Evolutionary conservation across 1,140 invertebrate genomes (phyloP), one percentile per base, ranked within the genome.

Genomic region (Heliconius nattereri): DNA sequence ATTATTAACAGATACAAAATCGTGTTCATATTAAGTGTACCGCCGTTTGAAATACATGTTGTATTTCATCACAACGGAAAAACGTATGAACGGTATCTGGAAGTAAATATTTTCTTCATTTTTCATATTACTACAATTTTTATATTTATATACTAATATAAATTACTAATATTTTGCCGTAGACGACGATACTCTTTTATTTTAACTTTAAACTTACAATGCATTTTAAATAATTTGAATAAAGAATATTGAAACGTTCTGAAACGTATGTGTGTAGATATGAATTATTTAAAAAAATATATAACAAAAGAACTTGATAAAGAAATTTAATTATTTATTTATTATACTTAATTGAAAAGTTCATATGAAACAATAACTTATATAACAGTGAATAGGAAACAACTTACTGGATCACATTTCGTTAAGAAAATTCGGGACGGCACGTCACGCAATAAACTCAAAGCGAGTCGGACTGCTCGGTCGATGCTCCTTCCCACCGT

Each of bases 401-500:
- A 81, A 83, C 81, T 85, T 74, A 85, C 84, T 52, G 40, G 72
- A 81, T 86, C 79, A 86, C 85, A 87, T 87, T 80, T 80, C 79
- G 73, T 66, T 81, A 32, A 79, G 73, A 77, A 83, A 74, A 78
- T 83, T 84, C 80, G 78, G 74, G 80, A 84, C 79, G 57, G 83
- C 85, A 90, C 90, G 88, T 88, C 86, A 83, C 82, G 79, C 84
- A 77, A 76, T 85, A 84, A 84, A 79, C 85, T 81, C 78, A 76
- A 72, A 77, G 82, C 80, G 74, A 73, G 77, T 83, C 49, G 73
- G 71, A 91, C 88, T 90, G 88, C 73, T 81, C 84, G 89, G 90
- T 90, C 89, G 84, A 84, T 86, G 89, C 90, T 86, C 89, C 84
- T 80, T 71, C 80, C 81, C 83, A 91, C 91, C 89, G 91, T 91